phyloP scores from a whole-genome alignment of 2,888 invertebrate genomes.

The Diarsia mendica region DNA sequence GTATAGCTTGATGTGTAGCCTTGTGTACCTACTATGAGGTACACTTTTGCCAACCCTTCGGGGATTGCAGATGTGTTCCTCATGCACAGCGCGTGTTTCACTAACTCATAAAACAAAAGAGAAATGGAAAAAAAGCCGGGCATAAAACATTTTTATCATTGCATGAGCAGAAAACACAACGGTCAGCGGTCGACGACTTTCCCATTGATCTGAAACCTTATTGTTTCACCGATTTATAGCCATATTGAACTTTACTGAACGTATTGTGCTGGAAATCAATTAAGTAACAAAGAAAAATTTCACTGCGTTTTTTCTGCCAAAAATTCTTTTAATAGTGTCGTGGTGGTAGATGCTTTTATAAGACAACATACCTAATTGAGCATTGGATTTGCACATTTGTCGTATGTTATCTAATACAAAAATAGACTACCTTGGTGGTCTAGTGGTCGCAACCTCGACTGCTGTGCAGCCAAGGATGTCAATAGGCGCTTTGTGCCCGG shows the following conservation, averaged over 20 bases:
- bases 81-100: background rate
- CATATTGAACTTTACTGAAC: background rate
- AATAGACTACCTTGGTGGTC: too few relatives aligned
- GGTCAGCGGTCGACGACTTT: background rate
- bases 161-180: background rate
- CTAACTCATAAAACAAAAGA: background rate
- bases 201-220: conserved; percentile 4
- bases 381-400: too few relatives aligned
- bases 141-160: background rate
- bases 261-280: background rate
- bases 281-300: background rate
- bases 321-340: too few relatives aligned
- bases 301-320: too few relatives aligned
- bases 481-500: too few relatives aligned
- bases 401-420: too few relatives aligned
- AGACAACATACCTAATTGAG: too few relatives aligned
- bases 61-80: background rate
- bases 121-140: background rate
- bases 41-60: background rate
- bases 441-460: too few relatives aligned
- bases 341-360: too few relatives aligned
- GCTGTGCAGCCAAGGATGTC: too few relatives aligned
- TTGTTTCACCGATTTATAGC: background rate
- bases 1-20: too few relatives aligned
- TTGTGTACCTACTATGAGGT: too few relatives aligned